These are phyloP conservation scores for Isoperla grammatica DNA, from an alignment of 2,888 invertebrate genomes.

Conservation along the genomic window DNA sequence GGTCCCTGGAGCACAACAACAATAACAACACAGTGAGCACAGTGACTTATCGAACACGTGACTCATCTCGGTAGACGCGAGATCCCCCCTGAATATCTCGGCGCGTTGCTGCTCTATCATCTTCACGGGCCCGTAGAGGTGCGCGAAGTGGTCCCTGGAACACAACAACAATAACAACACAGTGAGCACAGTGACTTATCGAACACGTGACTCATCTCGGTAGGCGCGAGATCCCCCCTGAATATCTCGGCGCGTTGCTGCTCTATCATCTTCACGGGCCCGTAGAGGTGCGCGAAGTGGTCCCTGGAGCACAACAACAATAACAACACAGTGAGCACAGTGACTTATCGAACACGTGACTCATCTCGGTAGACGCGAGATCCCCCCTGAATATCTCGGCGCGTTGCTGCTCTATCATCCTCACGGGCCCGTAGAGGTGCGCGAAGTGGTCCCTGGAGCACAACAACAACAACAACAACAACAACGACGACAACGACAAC, in stretches of 20 bases:
- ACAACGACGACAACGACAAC: too few relatives aligned
- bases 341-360: not conserved
- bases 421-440: conserved; percentile 33
- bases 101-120: conserved; percentile 28
- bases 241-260: conserved; percentile 20
- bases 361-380: not conserved
- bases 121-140: conserved; percentile 32
- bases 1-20: conserved; percentile 25
- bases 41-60: not conserved
- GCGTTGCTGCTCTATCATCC: conserved; percentile 28
- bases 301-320: conserved; percentile 23
- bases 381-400: not conserved
- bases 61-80: not conserved
- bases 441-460: conserved; percentile 31
- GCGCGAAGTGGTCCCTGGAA: conserved; percentile 32
- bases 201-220: too few relatives aligned
- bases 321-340: too few relatives aligned
- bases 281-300: conserved; percentile 33
- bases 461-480: too few relatives aligned
- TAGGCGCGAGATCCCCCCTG: not conserved
- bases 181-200: too few relatives aligned
- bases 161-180: too few relatives aligned
- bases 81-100: not conserved
- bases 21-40: too few relatives aligned
- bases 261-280: conserved; percentile 31